Evolutionary conservation across 2,797 vertebrate species (phyloP).

Genomic region (Perodicticus potto): DNA sequence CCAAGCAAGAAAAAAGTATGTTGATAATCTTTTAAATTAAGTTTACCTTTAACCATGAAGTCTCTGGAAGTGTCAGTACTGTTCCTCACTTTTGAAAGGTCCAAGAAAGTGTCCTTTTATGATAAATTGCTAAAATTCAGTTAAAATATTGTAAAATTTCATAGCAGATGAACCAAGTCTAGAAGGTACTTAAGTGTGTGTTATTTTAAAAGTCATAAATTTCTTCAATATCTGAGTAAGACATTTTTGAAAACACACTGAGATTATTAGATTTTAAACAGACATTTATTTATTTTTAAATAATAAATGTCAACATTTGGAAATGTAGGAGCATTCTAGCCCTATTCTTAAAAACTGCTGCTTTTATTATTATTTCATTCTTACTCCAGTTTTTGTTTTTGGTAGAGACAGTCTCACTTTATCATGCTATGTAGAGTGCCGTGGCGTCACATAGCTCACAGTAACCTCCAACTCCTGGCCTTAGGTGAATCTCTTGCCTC

Average conservation of each 20-base stretch:
- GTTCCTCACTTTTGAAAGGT: not conserved
- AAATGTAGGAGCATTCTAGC: not conserved
- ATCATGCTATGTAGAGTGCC: no score
- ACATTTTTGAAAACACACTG: not conserved
- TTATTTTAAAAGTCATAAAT: not conserved
- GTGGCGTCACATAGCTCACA: no score
- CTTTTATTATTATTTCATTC: not conserved
- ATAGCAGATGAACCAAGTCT: not conserved
- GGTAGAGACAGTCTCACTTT: no score
- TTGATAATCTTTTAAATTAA: not conserved
- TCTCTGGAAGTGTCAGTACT: not conserved
- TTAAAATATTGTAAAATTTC: not conserved
- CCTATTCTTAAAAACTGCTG: not conserved
- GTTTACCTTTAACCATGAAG: not conserved
- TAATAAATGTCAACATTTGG: not conserved
- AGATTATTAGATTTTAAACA: not conserved
- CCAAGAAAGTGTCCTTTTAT: not conserved
- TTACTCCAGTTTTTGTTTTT: not conserved
- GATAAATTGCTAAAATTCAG: not conserved
- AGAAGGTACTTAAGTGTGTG: not conserved
- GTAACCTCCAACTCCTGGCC: no score
- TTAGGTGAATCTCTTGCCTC: no score
- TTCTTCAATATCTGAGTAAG: not conserved
- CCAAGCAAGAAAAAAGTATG: not conserved
- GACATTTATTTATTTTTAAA: not conserved